Evolutionary conservation across 2,888 invertebrate genomes (phyloP), one percentile per base, ranked within the genome.

Genomic region (Thymelicus lineola): DNA sequence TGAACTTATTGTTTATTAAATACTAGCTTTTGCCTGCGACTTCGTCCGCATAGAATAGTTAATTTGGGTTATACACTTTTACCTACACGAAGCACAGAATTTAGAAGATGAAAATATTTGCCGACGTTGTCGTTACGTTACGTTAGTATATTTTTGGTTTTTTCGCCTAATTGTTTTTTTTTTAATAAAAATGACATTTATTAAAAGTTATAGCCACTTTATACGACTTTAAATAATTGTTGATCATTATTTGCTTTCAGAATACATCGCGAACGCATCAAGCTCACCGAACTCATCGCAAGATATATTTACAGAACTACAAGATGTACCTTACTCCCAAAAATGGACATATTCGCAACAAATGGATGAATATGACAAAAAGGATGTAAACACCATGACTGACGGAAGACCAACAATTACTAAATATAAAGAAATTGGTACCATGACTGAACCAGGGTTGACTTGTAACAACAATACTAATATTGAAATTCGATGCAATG

Each of bases 401-500:
- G 53, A 53, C 53, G 53, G 53, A 35, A 62, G 15, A 62, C 28
- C 28, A 62, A 62, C 45, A 46, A 46, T 50, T 46, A 62, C 35
- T 46, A 62, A 46, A 28, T 46, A 48, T 62, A 45, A 62, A 62
- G 62, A 62, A 28, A 62, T 28, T 62, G 46, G 62, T 48, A 62
- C 62, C 15, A 62, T 50, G 28, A 62, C 62, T 28, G 62, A 62
- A 46, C 50, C 46, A 50, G 35, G 62, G 50, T 15, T 62, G 35
- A 62, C 62, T 48, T 62, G 62, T 46, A 46, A 28, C 45, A 62
- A 50, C 62, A 62, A 62, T 62, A 62, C 46, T 48, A 46, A 62
- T 48, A 48, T 62, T 35, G 62, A 62, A 46, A 62, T 62, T 48
- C 62, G 62, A 46, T 50, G 62, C 50, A 62, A 62, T 62, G 62